phyloP scores from a whole-genome alignment of 2,113 vertebrate genomes.

The Rattus rattus region DNA sequence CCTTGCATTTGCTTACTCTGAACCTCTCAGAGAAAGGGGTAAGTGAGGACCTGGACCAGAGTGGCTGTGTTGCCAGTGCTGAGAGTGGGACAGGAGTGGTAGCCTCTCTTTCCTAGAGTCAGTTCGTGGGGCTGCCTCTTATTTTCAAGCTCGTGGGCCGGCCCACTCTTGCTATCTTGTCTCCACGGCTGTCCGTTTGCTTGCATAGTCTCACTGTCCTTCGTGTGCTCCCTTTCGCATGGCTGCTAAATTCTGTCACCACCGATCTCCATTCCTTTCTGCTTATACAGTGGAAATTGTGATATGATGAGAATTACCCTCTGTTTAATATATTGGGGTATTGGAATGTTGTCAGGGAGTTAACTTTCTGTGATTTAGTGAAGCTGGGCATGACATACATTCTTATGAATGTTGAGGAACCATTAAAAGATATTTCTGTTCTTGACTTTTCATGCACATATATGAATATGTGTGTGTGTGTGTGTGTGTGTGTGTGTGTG shows the following conservation, averaged over 20 bases:
- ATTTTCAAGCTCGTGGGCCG: not conserved
- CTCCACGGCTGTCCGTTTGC: not conserved
- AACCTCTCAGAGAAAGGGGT: slow-evolving; percentile 94
- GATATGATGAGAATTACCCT: not conserved
- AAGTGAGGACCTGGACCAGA: slow-evolving; percentile 75
- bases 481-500: not conserved
- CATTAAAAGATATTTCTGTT: slow-evolving; percentile 10
- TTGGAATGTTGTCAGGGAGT: not conserved
- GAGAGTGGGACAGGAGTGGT: not conserved
- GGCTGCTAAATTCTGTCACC: not conserved
- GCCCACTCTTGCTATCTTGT: not conserved
- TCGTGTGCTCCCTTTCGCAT: not conserved
- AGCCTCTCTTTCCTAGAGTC: not conserved
- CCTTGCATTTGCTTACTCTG: slow-evolving; percentile 94
- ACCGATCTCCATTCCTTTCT: not conserved
- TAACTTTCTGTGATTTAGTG: not conserved
- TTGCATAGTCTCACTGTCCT: not conserved
- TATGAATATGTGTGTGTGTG: not conserved
- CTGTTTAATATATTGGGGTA: not conserved
- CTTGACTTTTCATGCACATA: not conserved
- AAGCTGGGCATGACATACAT: not conserved
- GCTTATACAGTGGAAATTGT: not conserved
- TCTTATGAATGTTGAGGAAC: not conserved
- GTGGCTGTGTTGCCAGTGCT: not conserved
- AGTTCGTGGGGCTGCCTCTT: not conserved